Conservation (phyloP, 2,888 invertebrate species). For the Drosophila vallismaia region DNA sequence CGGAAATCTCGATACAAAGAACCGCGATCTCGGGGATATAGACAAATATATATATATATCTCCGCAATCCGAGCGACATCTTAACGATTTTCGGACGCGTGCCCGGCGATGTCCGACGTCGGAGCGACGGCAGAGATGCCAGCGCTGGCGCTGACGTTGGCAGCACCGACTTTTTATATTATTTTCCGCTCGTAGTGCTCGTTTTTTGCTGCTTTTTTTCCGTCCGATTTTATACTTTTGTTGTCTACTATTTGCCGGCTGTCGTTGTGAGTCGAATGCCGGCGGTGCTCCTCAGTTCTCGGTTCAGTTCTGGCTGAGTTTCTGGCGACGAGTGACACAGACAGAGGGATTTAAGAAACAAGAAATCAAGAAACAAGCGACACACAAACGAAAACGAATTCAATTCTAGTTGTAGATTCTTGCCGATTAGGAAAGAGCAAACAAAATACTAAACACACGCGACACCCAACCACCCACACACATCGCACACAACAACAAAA, state of each 20-base stretch:
- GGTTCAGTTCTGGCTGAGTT: slow-evolving; percentile 72
- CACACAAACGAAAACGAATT: slow-evolving; percentile 43
- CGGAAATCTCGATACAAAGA: slow-evolving; percentile 16
- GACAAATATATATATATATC: background rate
- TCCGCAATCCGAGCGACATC: background rate
- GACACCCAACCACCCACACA: slow-evolving; percentile 13
- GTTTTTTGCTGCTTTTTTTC: slow-evolving; percentile 12
- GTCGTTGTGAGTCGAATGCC: slow-evolving; percentile 59
- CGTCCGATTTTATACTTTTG: slow-evolving; percentile 6
- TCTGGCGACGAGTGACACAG: slow-evolving; percentile 77
- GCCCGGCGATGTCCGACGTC: slow-evolving; percentile 25
- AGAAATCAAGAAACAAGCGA: slow-evolving; percentile 28
- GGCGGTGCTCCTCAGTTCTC: slow-evolving; percentile 46
- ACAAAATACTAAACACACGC: slow-evolving; percentile 39
- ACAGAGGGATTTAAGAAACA: slow-evolving; percentile 24
- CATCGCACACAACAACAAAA: slow-evolving; percentile 28
- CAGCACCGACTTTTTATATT: slow-evolving; percentile 17
- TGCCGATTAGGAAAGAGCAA: slow-evolving; percentile 50
- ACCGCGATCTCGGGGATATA: slow-evolving; percentile 4
- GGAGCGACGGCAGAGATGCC: slow-evolving; percentile 22
- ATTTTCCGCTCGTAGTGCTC: slow-evolving; percentile 38
- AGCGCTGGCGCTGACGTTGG: slow-evolving; percentile 19
- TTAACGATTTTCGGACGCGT: slow-evolving; percentile 44
- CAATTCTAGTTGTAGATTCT: slow-evolving; percentile 65
- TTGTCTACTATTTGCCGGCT: slow-evolving; percentile 58